Base-by-base conservation (phyloP, 2,888 invertebrate species). In the Aleiodes testaceus region DNA sequence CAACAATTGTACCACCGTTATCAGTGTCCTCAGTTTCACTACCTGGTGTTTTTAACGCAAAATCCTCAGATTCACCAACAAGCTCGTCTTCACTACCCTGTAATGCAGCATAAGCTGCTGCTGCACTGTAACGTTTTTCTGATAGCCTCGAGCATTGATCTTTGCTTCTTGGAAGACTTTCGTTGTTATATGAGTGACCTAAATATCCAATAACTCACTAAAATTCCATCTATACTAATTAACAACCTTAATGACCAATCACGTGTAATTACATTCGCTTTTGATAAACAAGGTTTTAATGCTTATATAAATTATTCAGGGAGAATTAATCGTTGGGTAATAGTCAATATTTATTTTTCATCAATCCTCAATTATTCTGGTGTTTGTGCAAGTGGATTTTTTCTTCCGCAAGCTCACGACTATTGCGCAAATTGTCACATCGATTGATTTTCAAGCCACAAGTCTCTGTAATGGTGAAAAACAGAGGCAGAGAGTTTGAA, bases 11-110 rank as follows among this genome's bases (percentile, higher is more conserved):
- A 59, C 81, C 85, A 55, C 88, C 89, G 77, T 85, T 87, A 77
- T 89, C 89, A 44, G 88, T 87, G 72, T 87, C 84, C 75, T 88
- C 88, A 61, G 89, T 89, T 75, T 89, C 89, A 79, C 88, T 88
- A 0, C 87, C 87, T 9, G 83, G 83, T 20, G 85, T 82, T 59
- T 84, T 84, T 44, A 84, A 70, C 16, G 84, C 82, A 61, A 77
- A 66, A 67, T 82, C 81, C 74, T 79, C 81, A 26, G 86, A 78
- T 74, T 84, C 86, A 67, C 82, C 84, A 69, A 84, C 84, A 74
- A 84, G 83, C 75, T 88, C 88, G 78, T 87, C 88, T 74, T 88
- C 88, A 78, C 88, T 88, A 64, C 84, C 84, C 44, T 86, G 85
- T 9, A 88, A 84, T 47, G 84, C 84, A 30, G 85, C 85, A 78